Conservation (phyloP, 2,113 vertebrate species). For the Bufo bufo region DNA sequence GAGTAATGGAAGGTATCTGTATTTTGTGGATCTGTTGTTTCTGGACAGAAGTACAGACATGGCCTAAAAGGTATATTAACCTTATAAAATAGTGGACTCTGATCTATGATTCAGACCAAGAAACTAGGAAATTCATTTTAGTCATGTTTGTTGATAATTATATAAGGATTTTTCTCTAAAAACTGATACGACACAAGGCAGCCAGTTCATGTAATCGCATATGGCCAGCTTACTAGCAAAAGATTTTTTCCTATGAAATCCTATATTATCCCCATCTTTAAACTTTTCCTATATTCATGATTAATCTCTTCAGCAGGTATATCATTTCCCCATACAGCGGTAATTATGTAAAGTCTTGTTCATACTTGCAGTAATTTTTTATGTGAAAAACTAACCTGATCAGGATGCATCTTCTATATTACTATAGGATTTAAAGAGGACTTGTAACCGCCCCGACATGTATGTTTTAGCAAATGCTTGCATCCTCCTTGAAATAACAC, state of each 20-base stretch:
- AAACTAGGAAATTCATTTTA: not conserved
- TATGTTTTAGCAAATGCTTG: too few species aligned
- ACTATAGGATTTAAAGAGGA: too few species aligned
- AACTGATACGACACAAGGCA: slow-evolving; percentile 16
- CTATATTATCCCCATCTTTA: slow-evolving; percentile 16
- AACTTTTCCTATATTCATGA: slow-evolving; percentile 38
- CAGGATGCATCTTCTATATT: too few species aligned
- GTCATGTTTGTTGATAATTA: slow-evolving; percentile 14
- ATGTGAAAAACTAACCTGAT: not conserved
- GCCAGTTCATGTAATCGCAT: not conserved
- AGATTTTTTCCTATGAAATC: slow-evolving; percentile 31
- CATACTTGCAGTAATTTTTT: not conserved
- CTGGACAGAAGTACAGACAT: not conserved
- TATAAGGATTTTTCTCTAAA: not conserved
- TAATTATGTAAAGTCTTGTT: not conserved
- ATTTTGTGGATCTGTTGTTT: too few species aligned
- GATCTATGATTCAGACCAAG: not conserved
- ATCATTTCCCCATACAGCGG: not conserved
- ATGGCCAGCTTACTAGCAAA: slow-evolving; percentile 37
- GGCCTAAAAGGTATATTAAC: not conserved
- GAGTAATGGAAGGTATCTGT: too few species aligned
- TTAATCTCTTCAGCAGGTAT: slow-evolving; percentile 23
- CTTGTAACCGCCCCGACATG: too few species aligned
- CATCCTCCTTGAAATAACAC: too few species aligned
- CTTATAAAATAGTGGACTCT: not conserved